phyloP scores from a whole-genome alignment of 2,113 vertebrate genomes.

The Otus sunia region DNA sequence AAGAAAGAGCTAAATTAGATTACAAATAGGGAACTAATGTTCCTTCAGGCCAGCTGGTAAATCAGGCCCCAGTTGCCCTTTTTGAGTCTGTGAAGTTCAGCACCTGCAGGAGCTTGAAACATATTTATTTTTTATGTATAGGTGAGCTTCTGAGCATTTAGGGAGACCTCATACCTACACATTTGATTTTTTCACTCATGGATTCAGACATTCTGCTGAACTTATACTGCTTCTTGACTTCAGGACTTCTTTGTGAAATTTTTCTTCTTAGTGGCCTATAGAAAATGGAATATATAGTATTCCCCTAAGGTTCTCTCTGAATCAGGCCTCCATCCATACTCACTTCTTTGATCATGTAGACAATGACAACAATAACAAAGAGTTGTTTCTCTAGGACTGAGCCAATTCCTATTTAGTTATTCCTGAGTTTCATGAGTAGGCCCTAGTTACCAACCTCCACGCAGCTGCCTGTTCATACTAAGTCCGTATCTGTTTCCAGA shows the following conservation, averaged over 20 bases:
- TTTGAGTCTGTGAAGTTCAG: background rate
- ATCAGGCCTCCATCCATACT: background rate
- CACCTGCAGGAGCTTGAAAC: background rate
- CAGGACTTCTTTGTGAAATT: background rate
- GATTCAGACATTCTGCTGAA: background rate
- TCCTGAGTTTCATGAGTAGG: background rate
- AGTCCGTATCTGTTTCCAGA: background rate
- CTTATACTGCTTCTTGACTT: background rate
- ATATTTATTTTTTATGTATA: background rate
- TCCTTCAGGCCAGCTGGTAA: background rate
- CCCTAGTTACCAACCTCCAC: background rate
- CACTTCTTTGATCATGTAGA: background rate
- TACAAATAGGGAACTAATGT: background rate
- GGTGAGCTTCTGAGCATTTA: background rate
- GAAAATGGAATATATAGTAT: background rate
- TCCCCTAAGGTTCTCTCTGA: background rate
- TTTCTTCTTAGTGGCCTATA: background rate
- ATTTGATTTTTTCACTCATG: background rate
- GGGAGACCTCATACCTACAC: background rate
- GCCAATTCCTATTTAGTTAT: background rate
- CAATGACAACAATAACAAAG: background rate
- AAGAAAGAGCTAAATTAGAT: background rate
- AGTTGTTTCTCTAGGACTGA: background rate
- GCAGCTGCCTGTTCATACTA: background rate
- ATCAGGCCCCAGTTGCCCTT: background rate